phyloP scores from a whole-genome alignment of 1,140 invertebrate genomes.

The Drosophila sturtevanti region DNA sequence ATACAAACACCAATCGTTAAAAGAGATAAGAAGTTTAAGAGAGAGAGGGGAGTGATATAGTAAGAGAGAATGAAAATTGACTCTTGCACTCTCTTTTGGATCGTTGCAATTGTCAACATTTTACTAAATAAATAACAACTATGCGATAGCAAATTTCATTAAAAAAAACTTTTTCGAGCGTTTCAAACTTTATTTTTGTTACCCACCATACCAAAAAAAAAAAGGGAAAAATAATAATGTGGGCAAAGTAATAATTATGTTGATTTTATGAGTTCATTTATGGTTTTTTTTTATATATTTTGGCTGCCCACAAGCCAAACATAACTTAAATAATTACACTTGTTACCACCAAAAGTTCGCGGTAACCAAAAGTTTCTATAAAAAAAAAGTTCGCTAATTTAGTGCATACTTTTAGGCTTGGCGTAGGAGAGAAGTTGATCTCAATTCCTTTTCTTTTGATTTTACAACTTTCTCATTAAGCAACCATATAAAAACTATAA shows the following conservation, averaged over 20 bases:
- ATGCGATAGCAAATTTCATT: not conserved
- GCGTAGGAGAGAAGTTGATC: not conserved
- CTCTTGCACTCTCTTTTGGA: not conserved
- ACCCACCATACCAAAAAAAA: not conserved
- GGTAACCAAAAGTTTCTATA: not conserved
- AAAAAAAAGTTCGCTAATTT: not conserved
- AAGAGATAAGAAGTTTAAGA: not conserved
- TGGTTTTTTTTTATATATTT: not conserved
- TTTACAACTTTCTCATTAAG: no score
- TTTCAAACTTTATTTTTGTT: not conserved
- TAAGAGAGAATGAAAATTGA: not conserved
- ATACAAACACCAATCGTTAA: not conserved
- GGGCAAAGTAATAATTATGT: conserved; percentile 3
- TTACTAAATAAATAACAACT: not conserved
- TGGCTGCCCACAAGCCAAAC: not conserved
- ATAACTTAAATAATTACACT: conserved; percentile 2
- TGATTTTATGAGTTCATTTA: not conserved
- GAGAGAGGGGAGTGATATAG: not conserved
- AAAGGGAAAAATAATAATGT: not conserved
- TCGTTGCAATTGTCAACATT: conserved; percentile 1
- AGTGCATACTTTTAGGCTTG: conserved; percentile 4
- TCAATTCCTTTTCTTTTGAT: not conserved
- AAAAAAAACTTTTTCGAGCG: not conserved
- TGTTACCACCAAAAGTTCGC: not conserved
- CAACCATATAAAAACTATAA: not conserved